Evolutionary conservation across 2,888 invertebrate genomes (phyloP).

Genomic region (Drosophila algonquin): DNA sequence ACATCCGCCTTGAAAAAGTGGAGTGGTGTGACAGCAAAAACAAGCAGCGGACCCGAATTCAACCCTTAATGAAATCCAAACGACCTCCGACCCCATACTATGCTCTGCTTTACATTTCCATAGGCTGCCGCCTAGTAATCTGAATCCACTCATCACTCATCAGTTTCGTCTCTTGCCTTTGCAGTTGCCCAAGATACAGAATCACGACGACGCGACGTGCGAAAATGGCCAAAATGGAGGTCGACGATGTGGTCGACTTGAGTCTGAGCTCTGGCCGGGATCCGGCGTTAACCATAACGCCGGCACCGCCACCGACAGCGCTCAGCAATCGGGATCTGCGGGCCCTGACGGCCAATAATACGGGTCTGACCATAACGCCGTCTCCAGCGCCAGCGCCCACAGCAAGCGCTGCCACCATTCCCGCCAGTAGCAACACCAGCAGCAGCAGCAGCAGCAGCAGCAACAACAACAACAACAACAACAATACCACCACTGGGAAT

Average conservation of each 20-base stretch:
- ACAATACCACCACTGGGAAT: constrained; percentile 4
- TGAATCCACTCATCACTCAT: constrained; percentile 6
- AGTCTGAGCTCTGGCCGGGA: constrained; percentile 87
- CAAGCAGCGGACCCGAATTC: constrained; percentile 22
- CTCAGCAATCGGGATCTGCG: constrained; percentile 85
- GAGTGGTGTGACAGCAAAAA: constrained; percentile 10
- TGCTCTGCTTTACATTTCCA: not conserved
- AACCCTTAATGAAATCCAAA: constrained; percentile 50
- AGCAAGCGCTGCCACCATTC: constrained; percentile 28
- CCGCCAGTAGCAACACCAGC: constrained; percentile 34
- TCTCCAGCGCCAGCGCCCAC: constrained; percentile 85
- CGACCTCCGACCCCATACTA: constrained; percentile 6
- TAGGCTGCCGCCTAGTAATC: constrained; percentile 1
- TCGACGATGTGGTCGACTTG: constrained; percentile 95
- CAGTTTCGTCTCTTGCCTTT: constrained; percentile 50
- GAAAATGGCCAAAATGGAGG: constrained; percentile 90
- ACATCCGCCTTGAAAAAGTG: constrained; percentile 41
- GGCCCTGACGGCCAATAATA: constrained; percentile 86
- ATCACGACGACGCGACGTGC: constrained; percentile 82
- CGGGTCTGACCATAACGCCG: constrained; percentile 87
- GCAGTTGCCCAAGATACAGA: constrained; percentile 74
- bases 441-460: constrained; percentile 29
- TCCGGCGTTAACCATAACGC: constrained; percentile 83
- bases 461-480: constrained; percentile 27
- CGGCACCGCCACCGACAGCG: constrained; percentile 60